Evolutionary conservation across 2,113 vertebrate genomes (phyloP), one percentile per base, ranked within the genome.

Genomic region (Climacteris rufus): DNA sequence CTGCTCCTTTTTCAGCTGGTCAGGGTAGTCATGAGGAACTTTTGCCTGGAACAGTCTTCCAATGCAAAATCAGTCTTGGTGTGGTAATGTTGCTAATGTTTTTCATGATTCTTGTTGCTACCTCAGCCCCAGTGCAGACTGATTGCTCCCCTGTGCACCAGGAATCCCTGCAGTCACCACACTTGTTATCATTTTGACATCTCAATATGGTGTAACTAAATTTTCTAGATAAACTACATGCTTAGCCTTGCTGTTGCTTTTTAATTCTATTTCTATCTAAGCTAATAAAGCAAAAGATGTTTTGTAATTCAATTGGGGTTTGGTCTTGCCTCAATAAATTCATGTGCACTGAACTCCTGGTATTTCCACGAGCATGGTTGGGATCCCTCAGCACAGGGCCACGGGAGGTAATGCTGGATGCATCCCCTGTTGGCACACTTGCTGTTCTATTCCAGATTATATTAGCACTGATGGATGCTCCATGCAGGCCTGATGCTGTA

Each of bases 261-360:
- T 93, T 93, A 96, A 96, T 95, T 90, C 88, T 71, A 83, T 96
- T 93, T 96, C 64, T 81, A 3, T 52, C 84, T 11, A 49, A 78
- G 72, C 83, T 96, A 93, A 95, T 92, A 95, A 83, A 94, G 79
- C 76, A 81, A 83, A 94, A 92, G 83, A 83, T 45, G 60, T 70
- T 94, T 79, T 82, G 21, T 94, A 95, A 96, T 95, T 92, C 69
- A 42, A 37, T 75, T 94, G 88, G 65, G 52, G 60, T 40, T 94
- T 83, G 68, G 71, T 81, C 72, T 93, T 90, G 95, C 87, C 90
- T 94, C 44, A 39, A 33, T 82, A 64, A 87, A 96, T 96, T 7
- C 9, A 4, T 23, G 49, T 75, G 64, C 72, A 30, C 13, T 71
- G 65, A 90, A 52, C 56, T 91, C 33, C 24, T 86, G 85, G 72